Evolutionary conservation across 2,113 vertebrate species (phyloP).

Genomic region (Ginglymostoma cirratum): DNA sequence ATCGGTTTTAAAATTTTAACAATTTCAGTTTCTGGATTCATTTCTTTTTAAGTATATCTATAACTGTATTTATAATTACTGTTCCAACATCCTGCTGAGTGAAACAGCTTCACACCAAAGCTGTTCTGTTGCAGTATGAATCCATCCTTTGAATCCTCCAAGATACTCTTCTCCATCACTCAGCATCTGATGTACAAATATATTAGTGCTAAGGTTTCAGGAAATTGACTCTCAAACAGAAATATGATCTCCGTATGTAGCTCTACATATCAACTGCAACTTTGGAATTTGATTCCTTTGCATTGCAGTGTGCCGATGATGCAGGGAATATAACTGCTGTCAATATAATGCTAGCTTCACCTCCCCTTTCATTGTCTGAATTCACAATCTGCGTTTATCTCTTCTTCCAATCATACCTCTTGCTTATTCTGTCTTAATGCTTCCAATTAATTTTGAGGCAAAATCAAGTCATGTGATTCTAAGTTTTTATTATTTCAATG

Average conservation of each 20-base stretch:
- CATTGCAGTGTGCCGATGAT: neutral
- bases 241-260: neutral
- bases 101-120: neutral
- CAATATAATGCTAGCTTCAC: neutral
- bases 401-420: neutral
- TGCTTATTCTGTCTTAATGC: neutral
- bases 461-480: neutral
- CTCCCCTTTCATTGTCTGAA: neutral
- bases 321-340: neutral
- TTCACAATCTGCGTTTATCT: neutral
- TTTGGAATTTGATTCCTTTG: neutral
- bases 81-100: neutral
- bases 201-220: neutral
- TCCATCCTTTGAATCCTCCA: neutral
- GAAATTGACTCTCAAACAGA: neutral
- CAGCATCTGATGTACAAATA: neutral
- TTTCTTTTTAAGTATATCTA: too few relatives aligned
- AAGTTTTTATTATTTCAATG: neutral
- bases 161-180: neutral
- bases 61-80: neutral
- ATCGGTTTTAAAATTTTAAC: too few relatives aligned
- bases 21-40: neutral
- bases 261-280: neutral
- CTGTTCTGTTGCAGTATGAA: neutral
- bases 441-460: neutral